Evolutionary conservation across 2,113 vertebrate species (phyloP), one percentile per base, ranked within the genome.

Genomic region (Upupa epops): DNA sequence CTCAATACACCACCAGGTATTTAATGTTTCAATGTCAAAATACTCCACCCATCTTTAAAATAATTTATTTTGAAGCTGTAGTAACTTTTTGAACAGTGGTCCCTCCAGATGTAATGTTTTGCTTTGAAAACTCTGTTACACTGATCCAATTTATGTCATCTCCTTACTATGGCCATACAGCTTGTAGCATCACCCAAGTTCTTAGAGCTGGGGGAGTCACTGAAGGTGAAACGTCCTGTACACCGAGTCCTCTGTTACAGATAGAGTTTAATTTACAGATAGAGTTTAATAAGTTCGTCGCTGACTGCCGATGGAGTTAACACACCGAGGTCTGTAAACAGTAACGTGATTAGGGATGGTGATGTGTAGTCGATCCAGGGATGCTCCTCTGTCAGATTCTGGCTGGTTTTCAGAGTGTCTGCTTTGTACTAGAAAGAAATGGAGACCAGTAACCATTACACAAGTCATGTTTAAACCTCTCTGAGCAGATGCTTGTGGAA

Each of bases 211-310:
- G 60, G 64, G 49, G 1, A 24, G 72, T 22, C 56, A 17, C 3
- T 54, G 75, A 19, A 63, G 40, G 32, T 40, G 78, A 20, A 6
- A 26, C 6, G 12, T 31, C 42, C 19, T 29, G 46, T 72, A 55
- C 54, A 51, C 46, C 0, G 16, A 75, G 63, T 85, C 69, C 32
- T 51, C 28, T 69, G 66, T 86, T 97, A 99, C 90, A 99, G 97
- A 85, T 99, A 99, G 32, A 99, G 98, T 95, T 99, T 99, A 96
- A 99, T 99, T 86, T 97, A 99, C 90, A 99, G 97, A 85, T 99
- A 99, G 32, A 99, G 98, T 95, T 99, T 99, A 96, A 99, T 99
- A 87, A 99, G 98, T 94, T 99, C 99, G 6, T 99, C 99, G 3
- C 99, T 99, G 93, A 99, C 98, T 0, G 99, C 99, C 0, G 99